Percentiles rank a stretch among this genome's conserved stretches.
phyloP scores from a whole-genome alignment of 1,140 invertebrate genomes.

The Bombus sibiricus region DNA sequence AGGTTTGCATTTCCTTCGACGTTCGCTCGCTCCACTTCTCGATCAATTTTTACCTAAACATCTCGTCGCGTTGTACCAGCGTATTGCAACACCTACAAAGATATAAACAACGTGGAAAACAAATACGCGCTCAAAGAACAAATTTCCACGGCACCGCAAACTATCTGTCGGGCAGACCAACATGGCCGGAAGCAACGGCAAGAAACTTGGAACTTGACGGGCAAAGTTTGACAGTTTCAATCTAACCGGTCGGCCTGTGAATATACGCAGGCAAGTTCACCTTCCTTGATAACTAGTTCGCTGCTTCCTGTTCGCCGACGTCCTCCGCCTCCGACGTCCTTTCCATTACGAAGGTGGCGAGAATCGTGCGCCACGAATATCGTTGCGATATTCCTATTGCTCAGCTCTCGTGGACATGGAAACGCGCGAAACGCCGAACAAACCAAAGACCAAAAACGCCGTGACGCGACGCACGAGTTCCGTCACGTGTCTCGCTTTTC shows the following conservation, averaged over 20 bases:
- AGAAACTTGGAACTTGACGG: slow-evolving; percentile 40
- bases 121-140: background rate
- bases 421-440: background rate
- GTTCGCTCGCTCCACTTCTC: background rate
- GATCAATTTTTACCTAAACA: no score
- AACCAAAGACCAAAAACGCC: no score
- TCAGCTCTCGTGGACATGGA: background rate
- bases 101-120: background rate
- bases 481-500: no score
- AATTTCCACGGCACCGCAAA: slow-evolving; percentile 22
- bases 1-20: no score
- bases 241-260: slow-evolving; percentile 58
- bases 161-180: slow-evolving; percentile 27
- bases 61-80: no score
- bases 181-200: slow-evolving; percentile 47
- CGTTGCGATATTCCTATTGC: background rate
- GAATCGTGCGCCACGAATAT: slow-evolving; percentile 12
- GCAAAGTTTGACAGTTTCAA: slow-evolving; percentile 74
- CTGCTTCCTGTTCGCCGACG: slow-evolving; percentile 15
- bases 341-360: slow-evolving; percentile 19
- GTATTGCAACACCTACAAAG: no score
- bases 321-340: slow-evolving; percentile 1
- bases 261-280: slow-evolving; percentile 47
- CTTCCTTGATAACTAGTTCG: slow-evolving; percentile 51
- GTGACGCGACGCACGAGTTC: no score